phyloP scores from a whole-genome alignment of 2,113 vertebrate genomes.

The Semicossyphus pulcher region DNA sequence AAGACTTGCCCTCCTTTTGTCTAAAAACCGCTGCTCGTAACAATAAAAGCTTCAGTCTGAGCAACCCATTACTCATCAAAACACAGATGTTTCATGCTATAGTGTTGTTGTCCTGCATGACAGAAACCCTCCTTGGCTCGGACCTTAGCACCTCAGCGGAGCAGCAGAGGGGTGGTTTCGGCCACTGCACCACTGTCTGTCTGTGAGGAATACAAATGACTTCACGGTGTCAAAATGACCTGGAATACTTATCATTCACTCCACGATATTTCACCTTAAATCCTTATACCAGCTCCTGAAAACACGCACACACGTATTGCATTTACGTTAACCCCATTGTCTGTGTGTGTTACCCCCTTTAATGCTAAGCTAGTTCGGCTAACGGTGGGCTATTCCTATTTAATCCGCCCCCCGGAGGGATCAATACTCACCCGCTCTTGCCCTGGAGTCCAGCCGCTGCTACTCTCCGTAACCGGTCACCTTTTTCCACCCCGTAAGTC shows the following conservation, averaged over 20 bases:
- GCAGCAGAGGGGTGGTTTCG: conserved; percentile 67
- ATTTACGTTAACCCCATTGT: conserved; percentile 71
- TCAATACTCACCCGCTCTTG: conserved; percentile 75
- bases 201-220: conserved; percentile 79
- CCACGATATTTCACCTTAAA: background rate
- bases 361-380: conserved; percentile 79
- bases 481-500: conserved; percentile 14
- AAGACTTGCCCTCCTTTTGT: conserved; percentile 40
- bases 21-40: conserved; percentile 10
- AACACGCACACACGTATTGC: conserved; percentile 30
- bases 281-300: background rate
- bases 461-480: conserved; percentile 30
- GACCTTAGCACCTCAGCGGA: conserved; percentile 71
- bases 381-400: conserved; percentile 71
- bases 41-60: background rate
- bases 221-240: conserved; percentile 34
- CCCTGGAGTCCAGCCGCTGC: conserved; percentile 54
- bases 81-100: conserved; percentile 27
- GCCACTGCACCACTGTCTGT: conserved; percentile 78
- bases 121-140: conserved; percentile 45
- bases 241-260: background rate
- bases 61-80: conserved; percentile 22
- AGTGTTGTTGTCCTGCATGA: conserved; percentile 13
- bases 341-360: conserved; percentile 66
- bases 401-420: conserved; percentile 56